Conservation (phyloP, 1,140 invertebrate genomes). For the Protaetia brevitarsis region DNA sequence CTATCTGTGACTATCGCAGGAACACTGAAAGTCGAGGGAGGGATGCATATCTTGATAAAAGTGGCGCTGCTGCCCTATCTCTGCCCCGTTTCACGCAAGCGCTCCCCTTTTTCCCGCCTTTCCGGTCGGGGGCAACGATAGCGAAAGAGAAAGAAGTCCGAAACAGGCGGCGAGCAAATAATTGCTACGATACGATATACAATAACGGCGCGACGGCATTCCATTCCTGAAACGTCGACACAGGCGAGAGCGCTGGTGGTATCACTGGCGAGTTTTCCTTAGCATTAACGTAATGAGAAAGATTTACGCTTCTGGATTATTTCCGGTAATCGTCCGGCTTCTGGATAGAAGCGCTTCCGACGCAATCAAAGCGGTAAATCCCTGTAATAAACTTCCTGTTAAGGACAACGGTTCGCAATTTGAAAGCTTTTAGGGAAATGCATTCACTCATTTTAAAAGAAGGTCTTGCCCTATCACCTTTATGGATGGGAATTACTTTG, state of each 20-base stretch:
- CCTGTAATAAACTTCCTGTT: not conserved
- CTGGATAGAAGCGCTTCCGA: not conserved
- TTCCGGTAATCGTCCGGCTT: not conserved
- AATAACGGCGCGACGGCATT: not conserved
- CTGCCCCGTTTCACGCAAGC: slow-evolving; percentile 6
- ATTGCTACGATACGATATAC: not conserved
- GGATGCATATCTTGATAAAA: slow-evolving; percentile 24
- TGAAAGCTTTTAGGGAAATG: too few species aligned
- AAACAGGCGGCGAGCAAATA: not conserved
- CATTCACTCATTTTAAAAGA: too few species aligned
- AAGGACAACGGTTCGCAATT: too few species aligned
- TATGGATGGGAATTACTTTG: too few species aligned
- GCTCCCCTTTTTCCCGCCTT: not conserved
- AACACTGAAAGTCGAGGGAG: slow-evolving; percentile 18
- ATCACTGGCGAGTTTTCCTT: not conserved
- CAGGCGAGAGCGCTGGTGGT: not conserved
- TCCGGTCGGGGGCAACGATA: not conserved
- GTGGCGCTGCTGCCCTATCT: slow-evolving; percentile 6
- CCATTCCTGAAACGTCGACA: not conserved
- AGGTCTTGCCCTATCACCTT: too few species aligned
- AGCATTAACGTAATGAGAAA: not conserved
- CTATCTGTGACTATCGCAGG: not conserved
- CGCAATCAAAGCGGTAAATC: not conserved
- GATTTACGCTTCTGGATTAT: not conserved
- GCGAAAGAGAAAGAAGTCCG: not conserved